phyloP scores from a whole-genome alignment of 2,113 vertebrate species.

The Bubo blakistoni region DNA sequence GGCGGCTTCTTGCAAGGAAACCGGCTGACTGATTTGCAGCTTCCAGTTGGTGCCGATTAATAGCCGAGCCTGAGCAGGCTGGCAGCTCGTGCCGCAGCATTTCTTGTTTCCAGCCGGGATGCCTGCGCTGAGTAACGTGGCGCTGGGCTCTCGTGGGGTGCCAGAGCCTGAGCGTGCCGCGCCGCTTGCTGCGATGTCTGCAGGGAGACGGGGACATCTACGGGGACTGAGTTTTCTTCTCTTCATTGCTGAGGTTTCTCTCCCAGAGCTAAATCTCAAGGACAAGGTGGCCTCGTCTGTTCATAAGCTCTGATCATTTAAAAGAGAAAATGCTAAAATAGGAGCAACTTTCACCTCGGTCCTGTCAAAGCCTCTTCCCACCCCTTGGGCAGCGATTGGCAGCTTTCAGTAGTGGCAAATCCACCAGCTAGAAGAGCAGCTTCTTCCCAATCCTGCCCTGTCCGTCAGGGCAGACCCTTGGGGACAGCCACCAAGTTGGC shows the following conservation, averaged over 20 bases:
- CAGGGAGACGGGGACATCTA: not conserved
- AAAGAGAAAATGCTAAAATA: not conserved
- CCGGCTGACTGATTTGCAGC: not conserved
- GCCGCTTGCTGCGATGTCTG: fast-evolving
- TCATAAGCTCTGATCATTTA: not conserved
- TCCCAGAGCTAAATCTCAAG: not conserved
- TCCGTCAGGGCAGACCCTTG: not conserved
- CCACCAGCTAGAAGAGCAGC: not conserved
- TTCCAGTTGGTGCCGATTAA: not conserved
- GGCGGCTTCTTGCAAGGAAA: not conserved
- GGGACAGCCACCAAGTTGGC: not conserved
- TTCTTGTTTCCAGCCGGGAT: not conserved
- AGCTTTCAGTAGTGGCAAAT: not conserved
- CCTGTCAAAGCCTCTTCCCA: not conserved
- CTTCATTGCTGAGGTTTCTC: not conserved
- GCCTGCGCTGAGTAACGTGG: too few species aligned
- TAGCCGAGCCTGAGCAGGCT: not conserved
- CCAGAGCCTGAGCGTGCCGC: fast-evolving
- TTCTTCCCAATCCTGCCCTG: not conserved
- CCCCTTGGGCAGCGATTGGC: fast-evolving
- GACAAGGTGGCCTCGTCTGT: not conserved
- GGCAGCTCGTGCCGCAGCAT: not conserved
- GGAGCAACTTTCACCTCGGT: not conserved
- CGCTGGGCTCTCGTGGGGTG: not conserved
- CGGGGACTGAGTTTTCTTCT: not conserved